Percentiles rank a stretch among this genome's conserved stretches.
These are phyloP conservation scores for Stegodyphus mimosarum DNA, from an alignment of 1,140 invertebrate genomes.

Conservation along the genomic window DNA sequence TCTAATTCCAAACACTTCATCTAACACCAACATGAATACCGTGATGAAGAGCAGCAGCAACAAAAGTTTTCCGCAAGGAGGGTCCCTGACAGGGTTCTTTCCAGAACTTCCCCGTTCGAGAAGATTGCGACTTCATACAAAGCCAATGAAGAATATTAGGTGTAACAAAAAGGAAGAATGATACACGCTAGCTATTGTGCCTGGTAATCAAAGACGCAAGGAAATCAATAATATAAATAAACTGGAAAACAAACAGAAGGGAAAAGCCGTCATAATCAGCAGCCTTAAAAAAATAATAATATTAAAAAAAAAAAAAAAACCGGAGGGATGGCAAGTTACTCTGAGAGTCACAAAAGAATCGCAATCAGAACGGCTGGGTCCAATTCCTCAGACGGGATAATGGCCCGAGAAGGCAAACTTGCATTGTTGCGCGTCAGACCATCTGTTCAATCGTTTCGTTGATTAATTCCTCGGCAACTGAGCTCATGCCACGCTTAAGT, in stretches of 20 bases:
- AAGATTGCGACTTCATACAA: too few species aligned
- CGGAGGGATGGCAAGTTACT: too few species aligned
- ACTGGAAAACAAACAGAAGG: conserved; percentile 50
- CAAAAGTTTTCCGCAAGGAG: too few species aligned
- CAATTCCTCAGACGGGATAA: conserved; percentile 48
- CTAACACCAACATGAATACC: too few species aligned
- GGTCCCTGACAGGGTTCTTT: too few species aligned
- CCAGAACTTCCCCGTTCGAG: too few species aligned
- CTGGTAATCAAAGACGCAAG: conserved; percentile 3
- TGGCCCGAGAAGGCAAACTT: conserved; percentile 43
- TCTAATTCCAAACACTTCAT: too few species aligned
- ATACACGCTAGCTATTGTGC: conserved; percentile 21
- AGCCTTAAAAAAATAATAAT: neutral
- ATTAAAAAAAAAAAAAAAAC: neutral
- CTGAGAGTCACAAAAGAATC: conserved; percentile 34
- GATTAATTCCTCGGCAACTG: conserved; percentile 55
- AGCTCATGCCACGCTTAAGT: conserved; percentile 27
- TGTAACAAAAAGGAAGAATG: neutral
- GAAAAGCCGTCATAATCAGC: conserved; percentile 10
- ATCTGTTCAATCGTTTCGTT: conserved; percentile 48
- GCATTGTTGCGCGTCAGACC: conserved; percentile 52
- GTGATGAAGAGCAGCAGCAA: too few species aligned
- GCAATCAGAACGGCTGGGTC: conserved; percentile 38
- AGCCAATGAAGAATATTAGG: too few species aligned
- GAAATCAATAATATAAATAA: conserved; percentile 57